These are phyloP conservation scores for Notocelia uddmanniana DNA, from an alignment of 2,888 invertebrate species.

Conservation along the genomic window DNA sequence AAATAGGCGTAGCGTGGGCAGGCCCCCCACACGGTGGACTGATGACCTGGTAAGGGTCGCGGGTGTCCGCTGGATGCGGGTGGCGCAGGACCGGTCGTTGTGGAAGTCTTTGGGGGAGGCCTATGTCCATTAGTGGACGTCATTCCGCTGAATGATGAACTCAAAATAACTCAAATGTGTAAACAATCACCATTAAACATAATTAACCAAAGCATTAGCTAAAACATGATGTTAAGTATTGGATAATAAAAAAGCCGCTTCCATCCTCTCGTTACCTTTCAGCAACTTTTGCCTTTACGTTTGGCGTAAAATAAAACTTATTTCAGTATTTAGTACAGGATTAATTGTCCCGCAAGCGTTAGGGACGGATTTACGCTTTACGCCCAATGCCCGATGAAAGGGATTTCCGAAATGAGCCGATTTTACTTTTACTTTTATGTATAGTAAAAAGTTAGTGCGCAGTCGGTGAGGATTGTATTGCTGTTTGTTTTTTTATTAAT, in stretches of 20 bases:
- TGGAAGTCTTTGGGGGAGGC: too few relatives aligned
- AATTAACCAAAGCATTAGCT: too few relatives aligned
- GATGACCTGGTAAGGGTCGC: too few relatives aligned
- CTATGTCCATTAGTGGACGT: too few relatives aligned
- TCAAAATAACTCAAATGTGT: too few relatives aligned
- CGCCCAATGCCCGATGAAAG: constrained; percentile 65
- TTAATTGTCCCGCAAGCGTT: constrained; percentile 72
- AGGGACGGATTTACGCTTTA: constrained; percentile 56
- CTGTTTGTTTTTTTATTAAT: constrained; percentile 27
- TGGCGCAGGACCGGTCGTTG: too few relatives aligned
- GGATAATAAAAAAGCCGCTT: constrained; percentile 50
- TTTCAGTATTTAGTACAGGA: constrained; percentile 79
- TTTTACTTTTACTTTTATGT: constrained; percentile 48
- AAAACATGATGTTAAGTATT: not conserved
- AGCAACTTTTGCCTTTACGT: constrained; percentile 59
- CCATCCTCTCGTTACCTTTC: constrained; percentile 50
- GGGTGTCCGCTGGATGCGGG: too few relatives aligned
- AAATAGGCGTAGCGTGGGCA: too few relatives aligned
- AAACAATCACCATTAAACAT: too few relatives aligned
- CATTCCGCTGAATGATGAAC: too few relatives aligned
- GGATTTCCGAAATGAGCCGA: constrained; percentile 47
- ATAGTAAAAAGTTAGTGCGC: constrained; percentile 44
- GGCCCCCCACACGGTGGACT: too few relatives aligned
- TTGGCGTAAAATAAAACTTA: constrained; percentile 70
- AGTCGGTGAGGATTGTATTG: constrained; percentile 36